Evolutionary conservation across 2,888 invertebrate genomes (phyloP).

Genomic region (Leptinotarsa tumamoca): DNA sequence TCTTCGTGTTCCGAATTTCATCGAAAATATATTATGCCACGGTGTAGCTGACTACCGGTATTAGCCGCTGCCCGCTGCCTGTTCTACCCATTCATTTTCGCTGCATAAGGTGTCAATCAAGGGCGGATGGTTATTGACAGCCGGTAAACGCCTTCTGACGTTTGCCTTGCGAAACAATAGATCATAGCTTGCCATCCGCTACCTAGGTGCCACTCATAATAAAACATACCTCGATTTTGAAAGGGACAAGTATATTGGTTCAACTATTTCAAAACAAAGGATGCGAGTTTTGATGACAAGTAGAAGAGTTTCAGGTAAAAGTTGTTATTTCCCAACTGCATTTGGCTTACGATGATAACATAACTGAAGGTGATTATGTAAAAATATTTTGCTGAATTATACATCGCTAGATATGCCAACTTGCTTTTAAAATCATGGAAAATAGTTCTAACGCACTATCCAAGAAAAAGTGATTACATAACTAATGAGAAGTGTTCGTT

Average conservation of each 20-base stretch:
- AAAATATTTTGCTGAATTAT: too few relatives aligned
- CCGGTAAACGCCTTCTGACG: constrained; percentile 48
- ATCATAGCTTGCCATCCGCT: constrained; percentile 38
- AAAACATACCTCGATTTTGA: constrained; percentile 32
- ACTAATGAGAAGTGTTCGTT: too few relatives aligned
- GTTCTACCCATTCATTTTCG: constrained; percentile 44
- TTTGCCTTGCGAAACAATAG: constrained; percentile 49
- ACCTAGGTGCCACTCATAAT: constrained; percentile 37
- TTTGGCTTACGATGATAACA: background rate
- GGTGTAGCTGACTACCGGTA: constrained; percentile 43
- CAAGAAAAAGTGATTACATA: too few relatives aligned
- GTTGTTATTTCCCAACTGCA: background rate
- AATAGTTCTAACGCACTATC: too few relatives aligned
- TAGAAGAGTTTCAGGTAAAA: constrained; percentile 1
- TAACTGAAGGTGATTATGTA: too few relatives aligned
- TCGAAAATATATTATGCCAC: background rate
- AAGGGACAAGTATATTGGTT: constrained; percentile 35
- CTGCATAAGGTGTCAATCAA: constrained; percentile 47
- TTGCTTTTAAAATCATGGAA: too few relatives aligned
- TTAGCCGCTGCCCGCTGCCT: constrained; percentile 41
- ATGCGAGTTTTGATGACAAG: constrained; percentile 3
- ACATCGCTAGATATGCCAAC: too few relatives aligned
- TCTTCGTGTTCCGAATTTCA: background rate
- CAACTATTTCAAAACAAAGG: constrained; percentile 38
- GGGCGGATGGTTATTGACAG: constrained; percentile 47